Evolutionary conservation across 2,113 vertebrate species (phyloP).

Genomic region (Osmerus mordax): DNA sequence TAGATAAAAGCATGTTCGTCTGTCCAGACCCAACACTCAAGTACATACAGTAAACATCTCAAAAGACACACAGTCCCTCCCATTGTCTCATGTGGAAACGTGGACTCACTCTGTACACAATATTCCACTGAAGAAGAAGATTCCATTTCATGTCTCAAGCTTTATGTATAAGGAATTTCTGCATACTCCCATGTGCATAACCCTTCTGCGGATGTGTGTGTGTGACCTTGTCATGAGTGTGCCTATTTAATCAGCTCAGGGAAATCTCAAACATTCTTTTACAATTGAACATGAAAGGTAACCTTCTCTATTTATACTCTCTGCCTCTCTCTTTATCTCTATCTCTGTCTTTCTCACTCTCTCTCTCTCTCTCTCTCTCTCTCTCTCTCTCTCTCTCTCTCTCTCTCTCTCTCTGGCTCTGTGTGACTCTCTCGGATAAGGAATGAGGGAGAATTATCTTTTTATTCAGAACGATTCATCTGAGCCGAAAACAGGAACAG

Average conservation of each 20-base stretch:
- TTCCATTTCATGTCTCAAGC: conserved; percentile 28
- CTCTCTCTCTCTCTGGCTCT: neutral
- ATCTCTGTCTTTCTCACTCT: conserved; percentile 30
- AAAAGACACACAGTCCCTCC: neutral
- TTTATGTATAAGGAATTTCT: conserved; percentile 31
- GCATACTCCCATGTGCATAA: conserved; percentile 15
- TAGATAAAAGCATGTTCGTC: no score
- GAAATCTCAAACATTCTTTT: conserved; percentile 66
- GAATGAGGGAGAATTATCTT: neutral
- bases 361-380: neutral
- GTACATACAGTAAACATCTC: neutral
- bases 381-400: neutral
- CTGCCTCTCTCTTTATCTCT: conserved; percentile 22
- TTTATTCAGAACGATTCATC: no score
- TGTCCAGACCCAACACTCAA: no score
- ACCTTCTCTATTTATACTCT: conserved; percentile 62
- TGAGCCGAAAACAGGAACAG: no score
- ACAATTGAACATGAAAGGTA: conserved; percentile 68
- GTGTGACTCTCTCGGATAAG: neutral
- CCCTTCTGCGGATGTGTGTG: conserved; percentile 25
- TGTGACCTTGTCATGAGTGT: conserved; percentile 58
- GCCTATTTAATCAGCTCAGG: conserved; percentile 67
- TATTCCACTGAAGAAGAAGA: conserved; percentile 9
- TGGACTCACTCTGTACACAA: neutral
- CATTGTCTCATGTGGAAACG: neutral